Base-by-base conservation (phyloP, 2,113 vertebrate genomes). In the Pomatostomus ruficeps region DNA sequence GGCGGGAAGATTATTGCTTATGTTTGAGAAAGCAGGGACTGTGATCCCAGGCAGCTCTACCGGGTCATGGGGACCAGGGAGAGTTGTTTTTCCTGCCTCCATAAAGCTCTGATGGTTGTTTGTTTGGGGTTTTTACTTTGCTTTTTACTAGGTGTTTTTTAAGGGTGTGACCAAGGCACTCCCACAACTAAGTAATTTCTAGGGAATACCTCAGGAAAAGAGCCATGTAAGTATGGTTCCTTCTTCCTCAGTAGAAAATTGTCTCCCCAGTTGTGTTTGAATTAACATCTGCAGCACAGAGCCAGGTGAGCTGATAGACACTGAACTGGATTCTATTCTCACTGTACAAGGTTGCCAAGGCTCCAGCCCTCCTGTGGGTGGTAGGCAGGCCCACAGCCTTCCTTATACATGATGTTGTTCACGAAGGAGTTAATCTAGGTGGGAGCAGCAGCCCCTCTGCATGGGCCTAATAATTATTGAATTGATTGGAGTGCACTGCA, bases 191-290 rank as follows among this genome's bases (percentile, higher is more conserved):
- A 68, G 29, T 36, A 12, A 38, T 70, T 91, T 89, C 45, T 92
- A 35, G 66, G 49, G 54, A 85, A 89, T 14, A 20, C 15, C 22
- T 52, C 74, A 49, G 76, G 68, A 81, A 81, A 84, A 84, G 52
- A 74, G 36, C n/a, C 68, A 17, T 9, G 31, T 55, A 87, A 81
- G 72, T 52, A 72, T 1, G 10, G 45, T 38, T 45, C 35, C 45
- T 86, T 84, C 65, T 82, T 85, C 75, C 57, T 78, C 80, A 76
- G 63, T 79, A 95, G 66, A 82, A 93, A 68, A 81, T 20, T 49
- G 33, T 31, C 35, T 87, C 36, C 36, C 12, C 7, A 2, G 14
- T 43, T 9, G 11, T 22, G 19, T 78, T 57, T 40, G 9, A 45
- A 92, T 43, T 45, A 38, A 19, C 67, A 75, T 12, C 43, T 4